Conservation (phyloP, 2,888 invertebrate genomes). For the Azorinus chamasolen region DNA sequence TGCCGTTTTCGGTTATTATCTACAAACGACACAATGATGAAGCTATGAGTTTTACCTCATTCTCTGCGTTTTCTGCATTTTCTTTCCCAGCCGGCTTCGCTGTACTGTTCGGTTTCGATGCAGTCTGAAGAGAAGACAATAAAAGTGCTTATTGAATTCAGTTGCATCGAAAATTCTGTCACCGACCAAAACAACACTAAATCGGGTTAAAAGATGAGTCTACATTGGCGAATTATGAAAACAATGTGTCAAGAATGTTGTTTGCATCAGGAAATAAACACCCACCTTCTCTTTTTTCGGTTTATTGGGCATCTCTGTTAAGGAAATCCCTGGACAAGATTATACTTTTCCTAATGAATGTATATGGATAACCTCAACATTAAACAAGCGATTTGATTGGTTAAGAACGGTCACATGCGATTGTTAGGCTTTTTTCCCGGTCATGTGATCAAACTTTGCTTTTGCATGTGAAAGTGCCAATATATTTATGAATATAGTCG, state of each 20-base stretch:
- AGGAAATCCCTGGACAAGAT: conserved; percentile 52
- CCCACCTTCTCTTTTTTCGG: conserved; percentile 83
- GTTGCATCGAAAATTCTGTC: conserved; percentile 11
- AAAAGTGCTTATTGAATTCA: conserved; percentile 8
- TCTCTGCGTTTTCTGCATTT: conserved; percentile 79
- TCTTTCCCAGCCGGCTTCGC: conserved; percentile 79
- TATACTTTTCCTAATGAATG: conserved; percentile 62
- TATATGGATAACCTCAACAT: conserved; percentile 73
- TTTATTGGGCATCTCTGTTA: conserved; percentile 80
- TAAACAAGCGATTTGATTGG: conserved; percentile 82
- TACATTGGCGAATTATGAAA: background rate
- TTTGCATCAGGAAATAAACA: background rate
- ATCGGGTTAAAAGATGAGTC: no score
- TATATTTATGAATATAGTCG: no score
- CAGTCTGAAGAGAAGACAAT: conserved; percentile 72
- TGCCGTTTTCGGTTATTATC: conserved; percentile 39
- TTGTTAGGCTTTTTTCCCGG: conserved; percentile 45
- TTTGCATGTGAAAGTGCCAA: no score
- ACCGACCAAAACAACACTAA: conserved; percentile 21
- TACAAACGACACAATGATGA: background rate
- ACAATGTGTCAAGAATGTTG: background rate
- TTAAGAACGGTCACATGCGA: conserved; percentile 75
- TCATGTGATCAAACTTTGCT: conserved; percentile 64
- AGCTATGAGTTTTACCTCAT: conserved; percentile 75
- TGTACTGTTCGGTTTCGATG: conserved; percentile 75